These are phyloP conservation scores for Drosophila takahashii DNA, from an alignment of 1,140 invertebrate genomes.

Conservation along the genomic window DNA sequence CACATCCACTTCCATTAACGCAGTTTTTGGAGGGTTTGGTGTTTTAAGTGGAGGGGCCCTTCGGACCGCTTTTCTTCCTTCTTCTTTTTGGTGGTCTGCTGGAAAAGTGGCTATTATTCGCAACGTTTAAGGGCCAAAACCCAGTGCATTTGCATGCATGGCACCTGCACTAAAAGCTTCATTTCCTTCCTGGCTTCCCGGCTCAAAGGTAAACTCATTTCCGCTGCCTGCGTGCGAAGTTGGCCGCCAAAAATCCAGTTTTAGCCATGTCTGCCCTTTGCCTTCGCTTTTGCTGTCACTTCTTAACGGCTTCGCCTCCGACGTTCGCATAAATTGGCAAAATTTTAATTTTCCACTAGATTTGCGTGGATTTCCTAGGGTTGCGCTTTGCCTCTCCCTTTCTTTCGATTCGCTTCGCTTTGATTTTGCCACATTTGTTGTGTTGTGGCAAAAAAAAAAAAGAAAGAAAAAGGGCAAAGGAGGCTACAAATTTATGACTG, in stretches of 20 bases:
- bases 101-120: background rate
- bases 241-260: background rate
- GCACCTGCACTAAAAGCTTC: constrained; percentile 21
- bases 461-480: constrained; percentile 1
- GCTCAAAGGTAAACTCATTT: constrained; percentile 39
- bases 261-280: constrained; percentile 2
- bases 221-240: constrained; percentile 9
- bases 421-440: constrained; percentile 39
- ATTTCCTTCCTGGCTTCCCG: constrained; percentile 34
- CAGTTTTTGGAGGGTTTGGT: background rate
- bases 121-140: background rate
- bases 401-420: constrained; percentile 19
- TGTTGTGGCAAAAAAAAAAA: background rate
- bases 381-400: constrained; percentile 7
- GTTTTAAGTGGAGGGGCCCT: background rate
- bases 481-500: constrained; percentile 43
- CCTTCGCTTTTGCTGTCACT: constrained; percentile 17
- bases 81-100: background rate
- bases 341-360: constrained; percentile 77
- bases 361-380: constrained; percentile 59
- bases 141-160: constrained; percentile 17
- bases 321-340: constrained; percentile 59
- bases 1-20: background rate
- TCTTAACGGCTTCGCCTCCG: background rate
- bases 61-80: background rate